phyloP scores from a whole-genome alignment of 1,140 invertebrate genomes.

The Drosophila nannoptera region DNA sequence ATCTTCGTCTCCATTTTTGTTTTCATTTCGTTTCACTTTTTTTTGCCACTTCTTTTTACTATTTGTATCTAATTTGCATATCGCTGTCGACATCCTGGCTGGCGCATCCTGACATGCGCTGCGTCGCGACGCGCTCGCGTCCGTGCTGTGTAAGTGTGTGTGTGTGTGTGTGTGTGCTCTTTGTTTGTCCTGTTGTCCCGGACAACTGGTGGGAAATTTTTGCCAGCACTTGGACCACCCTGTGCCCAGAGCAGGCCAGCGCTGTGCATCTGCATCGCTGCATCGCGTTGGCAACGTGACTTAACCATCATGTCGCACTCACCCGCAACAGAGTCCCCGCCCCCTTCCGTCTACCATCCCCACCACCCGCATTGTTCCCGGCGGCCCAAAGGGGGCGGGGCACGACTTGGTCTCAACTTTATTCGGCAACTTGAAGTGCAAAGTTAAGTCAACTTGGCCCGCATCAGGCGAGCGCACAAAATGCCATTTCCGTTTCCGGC shows the following conservation, averaged over 20 bases:
- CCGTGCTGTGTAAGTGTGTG: too few species aligned
- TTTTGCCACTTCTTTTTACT: constrained; percentile 47
- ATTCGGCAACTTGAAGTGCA: constrained; percentile 74
- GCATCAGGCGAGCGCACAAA: constrained; percentile 60
- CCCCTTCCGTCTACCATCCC: not conserved
- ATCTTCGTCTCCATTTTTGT: not conserved
- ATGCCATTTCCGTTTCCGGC: constrained; percentile 76
- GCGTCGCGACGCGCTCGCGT: not conserved
- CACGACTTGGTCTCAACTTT: constrained; percentile 66
- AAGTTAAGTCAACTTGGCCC: constrained; percentile 72
- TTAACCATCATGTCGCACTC: not conserved
- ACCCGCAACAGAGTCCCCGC: not conserved
- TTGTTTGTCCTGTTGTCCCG: constrained; percentile 52
- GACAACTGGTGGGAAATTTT: constrained; percentile 59
- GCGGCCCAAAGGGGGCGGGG: not conserved
- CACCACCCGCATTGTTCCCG: not conserved
- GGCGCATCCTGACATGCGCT: constrained; percentile 67
- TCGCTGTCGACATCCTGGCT: constrained; percentile 54
- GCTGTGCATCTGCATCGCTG: constrained; percentile 68
- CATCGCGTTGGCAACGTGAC: constrained; percentile 39
- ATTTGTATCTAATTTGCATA: constrained; percentile 78
- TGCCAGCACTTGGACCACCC: constrained; percentile 26
- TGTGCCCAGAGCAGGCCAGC: not conserved
- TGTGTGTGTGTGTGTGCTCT: constrained; percentile 6
- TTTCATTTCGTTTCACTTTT: constrained; percentile 23